Conservation (phyloP, 1,140 invertebrate genomes). For the Sarcophaga peregrina region DNA sequence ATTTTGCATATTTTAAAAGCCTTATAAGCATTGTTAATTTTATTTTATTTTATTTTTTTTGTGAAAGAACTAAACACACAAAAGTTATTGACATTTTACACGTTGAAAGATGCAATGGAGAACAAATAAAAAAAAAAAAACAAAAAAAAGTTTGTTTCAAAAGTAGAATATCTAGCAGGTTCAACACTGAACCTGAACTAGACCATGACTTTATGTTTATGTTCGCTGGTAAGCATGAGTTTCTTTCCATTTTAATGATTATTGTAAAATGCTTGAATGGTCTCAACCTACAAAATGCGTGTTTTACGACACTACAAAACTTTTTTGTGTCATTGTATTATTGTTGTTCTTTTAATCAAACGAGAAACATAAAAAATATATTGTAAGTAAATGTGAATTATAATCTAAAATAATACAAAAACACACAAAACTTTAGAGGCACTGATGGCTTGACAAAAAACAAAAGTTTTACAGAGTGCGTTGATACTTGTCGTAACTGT, state of each 20-base stretch:
- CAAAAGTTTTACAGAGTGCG: too few species aligned
- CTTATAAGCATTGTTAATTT: neutral
- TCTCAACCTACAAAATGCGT: conserved; percentile 15
- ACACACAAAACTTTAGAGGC: too few species aligned
- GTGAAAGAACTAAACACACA: neutral
- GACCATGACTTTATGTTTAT: conserved; percentile 27
- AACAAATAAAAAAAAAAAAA: neutral
- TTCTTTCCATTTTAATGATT: neutral
- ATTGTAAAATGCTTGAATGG: conserved; percentile 15
- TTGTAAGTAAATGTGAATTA: neutral
- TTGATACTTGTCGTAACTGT: neutral
- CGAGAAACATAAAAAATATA: neutral
- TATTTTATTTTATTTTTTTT: neutral
- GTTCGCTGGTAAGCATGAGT: neutral
- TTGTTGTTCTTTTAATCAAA: neutral
- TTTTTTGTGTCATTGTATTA: neutral
- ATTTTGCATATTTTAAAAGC: conserved; percentile 10
- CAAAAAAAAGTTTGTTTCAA: neutral
- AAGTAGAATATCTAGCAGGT: neutral
- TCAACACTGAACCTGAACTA: conserved; percentile 41
- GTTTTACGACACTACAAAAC: neutral
- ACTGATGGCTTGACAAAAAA: too few species aligned
- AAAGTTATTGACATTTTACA: neutral
- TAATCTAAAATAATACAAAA: neutral
- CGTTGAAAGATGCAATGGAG: too few species aligned